Evolutionary conservation across 2,888 invertebrate genomes (phyloP).

Genomic region (Teleogryllus oceanicus): DNA sequence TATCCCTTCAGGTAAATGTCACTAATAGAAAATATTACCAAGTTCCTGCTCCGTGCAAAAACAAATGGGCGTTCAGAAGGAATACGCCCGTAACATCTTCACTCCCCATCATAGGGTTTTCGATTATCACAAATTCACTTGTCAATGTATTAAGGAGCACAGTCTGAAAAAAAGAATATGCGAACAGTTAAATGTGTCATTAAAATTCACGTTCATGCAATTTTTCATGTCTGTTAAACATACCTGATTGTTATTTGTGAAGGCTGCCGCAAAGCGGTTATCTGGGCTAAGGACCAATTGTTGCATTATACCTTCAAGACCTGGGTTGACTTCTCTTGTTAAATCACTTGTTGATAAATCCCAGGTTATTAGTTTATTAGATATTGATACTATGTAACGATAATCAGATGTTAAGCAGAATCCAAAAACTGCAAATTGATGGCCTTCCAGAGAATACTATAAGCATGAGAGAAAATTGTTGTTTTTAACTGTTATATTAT

Average conservation of each 20-base stretch:
- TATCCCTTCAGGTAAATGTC: no score
- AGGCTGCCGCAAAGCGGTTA: conserved; percentile 93
- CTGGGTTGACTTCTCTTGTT: conserved; percentile 87
- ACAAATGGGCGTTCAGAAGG: conserved; percentile 66
- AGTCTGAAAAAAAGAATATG: conserved; percentile 54
- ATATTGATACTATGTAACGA: conserved; percentile 91
- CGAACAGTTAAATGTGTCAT: no score
- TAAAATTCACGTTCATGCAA: neutral
- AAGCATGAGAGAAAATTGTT: conserved; percentile 39
- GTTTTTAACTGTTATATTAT: neutral
- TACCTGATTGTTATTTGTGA: conserved; percentile 91
- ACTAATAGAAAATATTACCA: conserved; percentile 51
- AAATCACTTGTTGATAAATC: conserved; percentile 94
- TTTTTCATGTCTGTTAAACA: conserved; percentile 35
- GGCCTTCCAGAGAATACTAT: conserved; percentile 93
- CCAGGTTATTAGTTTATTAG: conserved; percentile 95
- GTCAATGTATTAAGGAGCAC: conserved; percentile 89
- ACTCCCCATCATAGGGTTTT: conserved; percentile 74
- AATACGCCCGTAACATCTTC: conserved; percentile 62
- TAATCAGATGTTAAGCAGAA: conserved; percentile 85
- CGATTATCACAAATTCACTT: conserved; percentile 84
- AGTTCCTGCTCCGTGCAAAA: conserved; percentile 70
- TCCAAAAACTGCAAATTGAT: conserved; percentile 95
- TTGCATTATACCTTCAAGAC: conserved; percentile 95
- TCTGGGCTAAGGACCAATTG: conserved; percentile 87